Evolutionary conservation across 1,140 invertebrate genomes (phyloP), one percentile per base, ranked within the genome.

Genomic region (Archivesica marissinica): DNA sequence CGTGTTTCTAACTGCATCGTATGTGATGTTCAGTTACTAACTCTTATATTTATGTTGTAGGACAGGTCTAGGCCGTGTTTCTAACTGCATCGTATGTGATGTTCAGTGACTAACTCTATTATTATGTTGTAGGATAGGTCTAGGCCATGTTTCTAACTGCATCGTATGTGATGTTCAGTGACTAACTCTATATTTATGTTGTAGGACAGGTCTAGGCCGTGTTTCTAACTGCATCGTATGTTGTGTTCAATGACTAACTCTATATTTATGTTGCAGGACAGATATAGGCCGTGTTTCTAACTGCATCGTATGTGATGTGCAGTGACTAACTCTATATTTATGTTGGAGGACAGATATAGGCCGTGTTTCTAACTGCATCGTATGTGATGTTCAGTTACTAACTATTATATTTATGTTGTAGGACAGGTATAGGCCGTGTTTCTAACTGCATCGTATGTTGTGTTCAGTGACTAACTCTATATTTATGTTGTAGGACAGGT

Each of bases 151-250:
- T 0, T 92, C 87, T 44, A 92, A 91, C 68, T 89, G 91, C 17
- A 86, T 91, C 17, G 82, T 86, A 11, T 89, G 91, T 33, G 90
- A 88, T 0, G 86, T 90, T 23, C 70, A 81, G 17, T 72, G n/a
- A n/a, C n/a, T n/a, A n/a, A n/a, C n/a, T n/a, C n/a, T n/a, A n/a
- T n/a, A n/a, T n/a, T 20, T 30, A 2, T 35, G 3, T 64, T 77
- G 20, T 20, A 85, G 83, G 83, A 30, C 74, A 15, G 52, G 74
- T 1, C 54, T 77, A 35, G 83, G 83, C 7, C 59, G 56, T 13
- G 77, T 89, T 0, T 92, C 87, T 44, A 92, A 91, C 68, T 89
- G 91, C 17, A 86, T 91, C 17, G 82, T 86, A 11, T 89, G 91
- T 33, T 89, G 89, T 0, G 86, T 90, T 23, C 70, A 81, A 15